Conservation (phyloP, 2,113 vertebrate genomes). For the Astur gentilis region DNA sequence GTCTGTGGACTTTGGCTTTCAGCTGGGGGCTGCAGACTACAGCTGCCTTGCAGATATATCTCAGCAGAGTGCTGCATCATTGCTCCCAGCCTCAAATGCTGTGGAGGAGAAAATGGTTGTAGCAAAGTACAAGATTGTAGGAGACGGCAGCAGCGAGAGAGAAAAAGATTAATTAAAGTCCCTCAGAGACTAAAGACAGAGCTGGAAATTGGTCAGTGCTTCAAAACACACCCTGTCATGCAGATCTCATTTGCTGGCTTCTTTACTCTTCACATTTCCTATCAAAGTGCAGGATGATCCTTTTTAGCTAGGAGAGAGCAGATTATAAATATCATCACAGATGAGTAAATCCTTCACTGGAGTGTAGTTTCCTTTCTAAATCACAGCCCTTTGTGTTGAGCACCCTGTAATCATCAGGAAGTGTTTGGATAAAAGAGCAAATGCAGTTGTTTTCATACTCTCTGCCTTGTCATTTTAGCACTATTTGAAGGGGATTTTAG, state of each 20-base stretch:
- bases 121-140: neutral
- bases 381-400: slow-evolving; percentile 39
- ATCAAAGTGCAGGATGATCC: neutral
- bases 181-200: neutral
- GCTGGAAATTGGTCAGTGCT: neutral
- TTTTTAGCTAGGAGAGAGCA: neutral
- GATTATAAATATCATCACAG: slow-evolving; percentile 49
- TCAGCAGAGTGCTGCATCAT: neutral
- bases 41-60: neutral
- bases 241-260: neutral
- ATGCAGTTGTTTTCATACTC: slow-evolving; percentile 36
- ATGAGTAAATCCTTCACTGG: slow-evolving; percentile 37
- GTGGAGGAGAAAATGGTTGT: neutral
- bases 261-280: neutral
- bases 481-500: slow-evolving; percentile 42
- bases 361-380: slow-evolving; percentile 52
- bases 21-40: neutral
- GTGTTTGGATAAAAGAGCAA: slow-evolving; percentile 31
- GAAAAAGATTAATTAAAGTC: neutral
- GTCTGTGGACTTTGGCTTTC: neutral
- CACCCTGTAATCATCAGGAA: slow-evolving; percentile 37
- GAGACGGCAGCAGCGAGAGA: neutral
- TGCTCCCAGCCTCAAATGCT: neutral
- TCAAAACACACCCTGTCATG: neutral
- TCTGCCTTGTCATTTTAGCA: slow-evolving; percentile 56